Evolutionary conservation across 2,797 vertebrate genomes (phyloP).

Genomic region (Acanthurus tractus): DNA sequence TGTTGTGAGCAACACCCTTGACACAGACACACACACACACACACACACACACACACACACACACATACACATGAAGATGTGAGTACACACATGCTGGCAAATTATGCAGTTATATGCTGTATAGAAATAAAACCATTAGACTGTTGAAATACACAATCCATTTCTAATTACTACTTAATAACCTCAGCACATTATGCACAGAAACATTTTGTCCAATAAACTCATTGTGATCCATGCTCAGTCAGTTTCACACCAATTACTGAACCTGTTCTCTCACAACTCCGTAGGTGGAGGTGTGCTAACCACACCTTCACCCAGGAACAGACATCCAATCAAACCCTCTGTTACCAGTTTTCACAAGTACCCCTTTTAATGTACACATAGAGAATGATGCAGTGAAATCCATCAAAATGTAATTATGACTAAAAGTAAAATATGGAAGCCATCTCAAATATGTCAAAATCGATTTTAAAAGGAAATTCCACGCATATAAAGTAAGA

Average conservation of each 20-base stretch:
- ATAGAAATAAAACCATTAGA: not conserved
- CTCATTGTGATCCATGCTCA: too few species aligned
- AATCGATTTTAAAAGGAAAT: not conserved
- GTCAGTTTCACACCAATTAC: not conserved
- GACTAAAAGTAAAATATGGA: not conserved
- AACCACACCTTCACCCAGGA: not conserved
- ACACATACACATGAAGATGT: not conserved
- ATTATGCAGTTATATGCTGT: not conserved
- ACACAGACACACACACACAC: not conserved
- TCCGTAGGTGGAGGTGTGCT: not conserved
- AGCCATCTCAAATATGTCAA: not conserved
- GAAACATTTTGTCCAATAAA: too few species aligned
- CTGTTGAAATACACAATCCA: not conserved
- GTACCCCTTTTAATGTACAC: too few species aligned
- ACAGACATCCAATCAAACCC: not conserved
- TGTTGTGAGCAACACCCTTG: constrained; percentile 41
- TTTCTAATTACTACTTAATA: not conserved
- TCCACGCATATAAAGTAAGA: not conserved
- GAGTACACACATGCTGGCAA: not conserved
- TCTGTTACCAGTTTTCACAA: not conserved
- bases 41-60: constrained; percentile 1
- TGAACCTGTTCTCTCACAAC: not conserved
- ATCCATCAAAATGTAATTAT: not conserved
- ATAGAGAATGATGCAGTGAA: not conserved
- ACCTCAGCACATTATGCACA: too few species aligned